These are phyloP conservation scores for Buphagus erythrorhynchus DNA, from an alignment of 2,797 vertebrate genomes.

Conservation along the genomic window DNA sequence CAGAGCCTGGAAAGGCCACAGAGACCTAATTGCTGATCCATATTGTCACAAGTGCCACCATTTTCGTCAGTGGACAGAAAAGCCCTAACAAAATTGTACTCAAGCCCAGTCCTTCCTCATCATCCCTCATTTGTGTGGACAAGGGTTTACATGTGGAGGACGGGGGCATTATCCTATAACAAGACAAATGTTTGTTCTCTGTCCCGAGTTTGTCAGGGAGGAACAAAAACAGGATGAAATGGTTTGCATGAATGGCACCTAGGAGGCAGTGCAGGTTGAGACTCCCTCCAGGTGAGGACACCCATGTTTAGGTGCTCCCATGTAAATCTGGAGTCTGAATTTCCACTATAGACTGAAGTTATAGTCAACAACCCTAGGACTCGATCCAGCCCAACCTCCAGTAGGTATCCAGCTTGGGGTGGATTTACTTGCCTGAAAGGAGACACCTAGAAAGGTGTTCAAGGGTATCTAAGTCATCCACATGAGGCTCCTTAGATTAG, in stretches of 20 bases:
- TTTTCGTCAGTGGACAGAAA: background rate
- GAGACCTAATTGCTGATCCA: background rate
- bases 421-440: background rate
- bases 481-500: background rate
- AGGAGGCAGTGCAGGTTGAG: background rate
- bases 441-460: background rate
- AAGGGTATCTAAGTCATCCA: background rate
- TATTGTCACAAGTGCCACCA: background rate
- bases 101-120: background rate
- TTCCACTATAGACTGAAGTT: background rate
- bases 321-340: background rate
- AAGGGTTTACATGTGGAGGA: background rate
- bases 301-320: background rate
- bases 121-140: background rate
- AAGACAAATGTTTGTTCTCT: background rate
- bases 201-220: background rate
- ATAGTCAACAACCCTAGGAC: background rate
- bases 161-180: background rate
- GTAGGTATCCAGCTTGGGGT: background rate
- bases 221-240: background rate
- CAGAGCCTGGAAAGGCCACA: background rate
- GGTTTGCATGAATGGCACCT: background rate
- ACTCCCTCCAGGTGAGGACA: background rate
- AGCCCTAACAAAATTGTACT: background rate
- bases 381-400: background rate